Evolutionary conservation across 2,797 vertebrate genomes (phyloP).

Genomic region (Helostoma temminkii): DNA sequence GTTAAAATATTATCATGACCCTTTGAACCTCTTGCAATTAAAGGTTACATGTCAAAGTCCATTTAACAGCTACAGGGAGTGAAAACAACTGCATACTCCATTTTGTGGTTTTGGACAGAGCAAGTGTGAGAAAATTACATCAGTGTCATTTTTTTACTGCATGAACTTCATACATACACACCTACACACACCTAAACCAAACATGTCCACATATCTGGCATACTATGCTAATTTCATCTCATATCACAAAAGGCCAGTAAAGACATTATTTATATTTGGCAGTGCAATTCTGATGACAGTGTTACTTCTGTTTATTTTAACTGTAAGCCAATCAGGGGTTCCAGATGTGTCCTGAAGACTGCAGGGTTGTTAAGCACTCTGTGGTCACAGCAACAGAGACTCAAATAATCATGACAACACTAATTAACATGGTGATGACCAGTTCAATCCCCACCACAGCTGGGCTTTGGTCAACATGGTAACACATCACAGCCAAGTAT

Average conservation of each 20-base stretch:
- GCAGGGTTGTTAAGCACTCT: slow-evolving; percentile 63
- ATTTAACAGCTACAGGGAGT: too few relatives aligned
- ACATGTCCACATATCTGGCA: slow-evolving; percentile 23
- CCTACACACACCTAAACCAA: slow-evolving; percentile 16
- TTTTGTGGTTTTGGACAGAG: too few relatives aligned
- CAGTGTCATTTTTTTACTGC: neutral
- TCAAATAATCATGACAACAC: slow-evolving; percentile 74
- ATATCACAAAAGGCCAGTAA: slow-evolving; percentile 40
- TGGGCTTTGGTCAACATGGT: slow-evolving; percentile 72
- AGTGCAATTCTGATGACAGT: slow-evolving; percentile 48
- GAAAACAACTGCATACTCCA: too few relatives aligned
- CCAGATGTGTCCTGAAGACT: slow-evolving; percentile 76
- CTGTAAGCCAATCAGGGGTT: slow-evolving; percentile 67
- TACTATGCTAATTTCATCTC: slow-evolving; percentile 42
- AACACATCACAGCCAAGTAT: slow-evolving; percentile 73
- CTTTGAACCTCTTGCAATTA: too few relatives aligned
- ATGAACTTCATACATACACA: slow-evolving; percentile 10
- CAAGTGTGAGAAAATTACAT: neutral
- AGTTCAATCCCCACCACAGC: slow-evolving; percentile 72
- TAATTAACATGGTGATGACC: slow-evolving; percentile 78
- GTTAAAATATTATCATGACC: neutral
- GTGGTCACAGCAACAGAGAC: slow-evolving; percentile 50
- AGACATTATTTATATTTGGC: slow-evolving; percentile 53
- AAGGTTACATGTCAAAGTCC: too few relatives aligned
- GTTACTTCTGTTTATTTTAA: slow-evolving; percentile 72